Conservation (phyloP, 2,888 invertebrate species). For the Folsomia candida region DNA sequence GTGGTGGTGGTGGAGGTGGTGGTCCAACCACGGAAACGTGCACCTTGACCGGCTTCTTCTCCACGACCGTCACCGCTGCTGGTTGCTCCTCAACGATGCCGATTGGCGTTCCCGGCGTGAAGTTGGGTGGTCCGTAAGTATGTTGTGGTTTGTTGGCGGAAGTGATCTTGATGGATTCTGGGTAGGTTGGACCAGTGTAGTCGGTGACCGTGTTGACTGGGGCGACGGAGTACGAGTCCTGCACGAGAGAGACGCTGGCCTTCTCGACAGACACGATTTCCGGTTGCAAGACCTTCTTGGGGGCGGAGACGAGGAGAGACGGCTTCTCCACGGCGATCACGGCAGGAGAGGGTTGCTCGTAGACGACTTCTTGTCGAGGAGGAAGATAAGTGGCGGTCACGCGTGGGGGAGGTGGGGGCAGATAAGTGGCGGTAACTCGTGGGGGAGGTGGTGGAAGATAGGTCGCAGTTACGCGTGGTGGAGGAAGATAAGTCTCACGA, state of each 20-base stretch:
- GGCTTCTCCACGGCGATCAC: neutral
- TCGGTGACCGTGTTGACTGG: slow-evolving; percentile 34
- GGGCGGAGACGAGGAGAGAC: slow-evolving; percentile 13
- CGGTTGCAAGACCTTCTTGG: slow-evolving; percentile 9
- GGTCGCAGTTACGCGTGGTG: neutral
- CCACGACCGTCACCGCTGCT: slow-evolving; percentile 8
- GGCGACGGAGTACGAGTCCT: slow-evolving; percentile 34
- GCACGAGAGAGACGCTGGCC: slow-evolving; percentile 8
- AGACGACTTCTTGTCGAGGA: neutral
- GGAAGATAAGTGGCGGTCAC: neutral
- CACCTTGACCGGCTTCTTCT: neutral
- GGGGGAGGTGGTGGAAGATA: neutral
- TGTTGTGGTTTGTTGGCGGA: slow-evolving; percentile 14
- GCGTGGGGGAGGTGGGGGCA: slow-evolving; percentile 18
- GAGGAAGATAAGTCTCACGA: neutral
- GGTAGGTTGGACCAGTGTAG: slow-evolving; percentile 29
- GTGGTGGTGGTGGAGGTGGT: neutral
- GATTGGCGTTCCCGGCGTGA: neutral
- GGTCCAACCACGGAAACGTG: neutral
- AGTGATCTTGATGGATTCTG: slow-evolving; percentile 27
- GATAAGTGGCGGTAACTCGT: neutral
- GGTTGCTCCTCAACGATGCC: slow-evolving; percentile 15
- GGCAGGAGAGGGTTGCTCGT: neutral
- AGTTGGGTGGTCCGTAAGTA: slow-evolving; percentile 29
- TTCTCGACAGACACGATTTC: neutral